A percentile compares a stretch with the other conserved stretches of the same genome.
Evolutionary conservation across 2,797 vertebrate genomes (phyloP).

Genomic region (Anisognathus igniventris): DNA sequence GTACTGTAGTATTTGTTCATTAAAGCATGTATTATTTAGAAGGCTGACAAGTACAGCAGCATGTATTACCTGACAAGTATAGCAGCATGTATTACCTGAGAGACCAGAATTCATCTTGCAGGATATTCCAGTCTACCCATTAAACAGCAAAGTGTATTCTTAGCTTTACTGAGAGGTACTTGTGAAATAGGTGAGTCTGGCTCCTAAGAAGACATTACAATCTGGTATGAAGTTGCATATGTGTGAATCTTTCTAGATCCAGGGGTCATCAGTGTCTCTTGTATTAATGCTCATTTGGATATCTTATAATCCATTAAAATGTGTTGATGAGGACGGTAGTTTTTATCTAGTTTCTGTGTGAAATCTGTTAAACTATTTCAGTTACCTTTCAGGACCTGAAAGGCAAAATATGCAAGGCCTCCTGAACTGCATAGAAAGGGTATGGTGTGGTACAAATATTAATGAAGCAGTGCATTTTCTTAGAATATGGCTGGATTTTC

Average conservation of each 20-base stretch:
- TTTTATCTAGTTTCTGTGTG: neutral
- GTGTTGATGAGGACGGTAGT: neutral
- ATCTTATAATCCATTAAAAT: neutral
- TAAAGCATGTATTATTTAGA: slow-evolving; percentile 42
- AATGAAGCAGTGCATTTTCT: neutral
- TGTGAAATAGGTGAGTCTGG: neutral
- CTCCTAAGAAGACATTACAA: neutral
- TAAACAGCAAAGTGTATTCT: neutral
- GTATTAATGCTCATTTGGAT: neutral
- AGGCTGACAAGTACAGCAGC: neutral
- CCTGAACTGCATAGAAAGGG: neutral
- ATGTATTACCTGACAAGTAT: neutral
- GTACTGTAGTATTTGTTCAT: slow-evolving; percentile 19
- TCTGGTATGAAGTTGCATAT: neutral
- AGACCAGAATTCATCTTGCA: neutral
- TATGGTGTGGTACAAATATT: neutral
- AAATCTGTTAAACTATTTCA: neutral
- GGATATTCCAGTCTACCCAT: neutral
- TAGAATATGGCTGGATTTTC: neutral
- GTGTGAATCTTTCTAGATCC: neutral
- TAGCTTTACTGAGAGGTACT: neutral
- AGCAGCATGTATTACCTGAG: neutral
- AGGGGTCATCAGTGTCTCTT: neutral
- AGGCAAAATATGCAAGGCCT: neutral
- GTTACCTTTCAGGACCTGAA: neutral